These are phyloP conservation scores for Channallabes apus DNA, from an alignment of 2,797 vertebrate genomes.

Conservation along the genomic window DNA sequence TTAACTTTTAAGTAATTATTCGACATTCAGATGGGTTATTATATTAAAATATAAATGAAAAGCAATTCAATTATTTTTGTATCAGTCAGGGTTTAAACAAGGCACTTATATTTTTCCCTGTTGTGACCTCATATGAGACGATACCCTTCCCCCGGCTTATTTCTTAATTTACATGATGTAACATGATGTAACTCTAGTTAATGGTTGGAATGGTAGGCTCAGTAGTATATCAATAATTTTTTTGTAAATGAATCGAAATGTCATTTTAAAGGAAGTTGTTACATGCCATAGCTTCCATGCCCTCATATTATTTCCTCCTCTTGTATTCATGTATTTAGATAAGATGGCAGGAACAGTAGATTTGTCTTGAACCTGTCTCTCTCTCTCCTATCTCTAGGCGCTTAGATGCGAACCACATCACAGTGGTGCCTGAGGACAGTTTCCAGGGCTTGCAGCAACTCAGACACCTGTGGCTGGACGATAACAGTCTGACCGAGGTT, in stretches of 20 bases:
- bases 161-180: neutral
- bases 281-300: neutral
- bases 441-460: constrained; percentile 92
- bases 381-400: constrained; percentile 70
- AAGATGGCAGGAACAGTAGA: neutral
- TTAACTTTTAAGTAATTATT: no score
- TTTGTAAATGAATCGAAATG: neutral
- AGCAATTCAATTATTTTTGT: no score
- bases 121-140: no score
- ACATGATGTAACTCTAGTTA: neutral
- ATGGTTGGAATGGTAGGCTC: neutral
- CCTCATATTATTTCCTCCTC: neutral
- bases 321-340: neutral
- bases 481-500: constrained; percentile 91
- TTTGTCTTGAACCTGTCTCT: constrained; percentile 4
- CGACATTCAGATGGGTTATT: no score
- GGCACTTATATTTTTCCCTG: no score
- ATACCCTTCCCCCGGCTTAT: no score
- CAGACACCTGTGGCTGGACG: constrained; percentile 95
- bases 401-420: constrained; percentile 95
- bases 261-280: neutral
- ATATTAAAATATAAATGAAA: no score
- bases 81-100: no score
- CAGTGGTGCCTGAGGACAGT: constrained; percentile 88
- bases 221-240: neutral